Percentiles rank a stretch among this genome's conserved stretches.
Evolutionary conservation across 2,797 vertebrate species (phyloP).

Genomic region (Tenualosa thibaudeaui): DNA sequence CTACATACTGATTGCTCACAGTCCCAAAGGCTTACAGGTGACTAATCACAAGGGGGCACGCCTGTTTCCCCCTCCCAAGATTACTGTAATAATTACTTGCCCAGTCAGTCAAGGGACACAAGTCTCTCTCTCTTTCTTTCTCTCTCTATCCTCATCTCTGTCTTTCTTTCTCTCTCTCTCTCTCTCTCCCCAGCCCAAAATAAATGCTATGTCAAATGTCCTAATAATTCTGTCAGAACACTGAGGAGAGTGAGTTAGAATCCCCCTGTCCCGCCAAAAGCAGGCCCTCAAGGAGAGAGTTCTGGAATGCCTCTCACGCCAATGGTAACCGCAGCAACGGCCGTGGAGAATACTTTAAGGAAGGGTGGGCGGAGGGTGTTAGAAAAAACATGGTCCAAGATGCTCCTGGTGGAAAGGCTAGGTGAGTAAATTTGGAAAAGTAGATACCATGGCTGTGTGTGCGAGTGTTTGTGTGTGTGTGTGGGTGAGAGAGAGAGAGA

Average conservation of each 20-base stretch:
- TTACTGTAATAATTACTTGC: conserved; percentile 32
- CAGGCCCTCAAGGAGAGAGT: neutral
- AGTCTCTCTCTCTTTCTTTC: neutral
- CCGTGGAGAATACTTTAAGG: conserved; percentile 18
- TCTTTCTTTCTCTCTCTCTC: neutral
- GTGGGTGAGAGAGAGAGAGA: neutral
- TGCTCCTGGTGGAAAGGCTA: neutral
- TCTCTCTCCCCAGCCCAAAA: conserved; percentile 22
- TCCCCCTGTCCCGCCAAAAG: conserved; percentile 24
- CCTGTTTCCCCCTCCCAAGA: neutral
- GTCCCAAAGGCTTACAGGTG: neutral
- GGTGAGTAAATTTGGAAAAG: neutral
- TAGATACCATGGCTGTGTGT: neutral
- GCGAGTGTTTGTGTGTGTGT: too few species aligned
- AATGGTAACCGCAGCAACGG: conserved; percentile 30
- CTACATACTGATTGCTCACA: neutral
- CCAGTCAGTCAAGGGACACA: conserved; percentile 26
- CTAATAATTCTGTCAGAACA: conserved; percentile 46
- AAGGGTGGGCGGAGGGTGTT: neutral
- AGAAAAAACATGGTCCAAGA: neutral
- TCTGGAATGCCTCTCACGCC: conserved; percentile 7
- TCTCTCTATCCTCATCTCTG: neutral
- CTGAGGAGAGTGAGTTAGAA: conserved; percentile 34
- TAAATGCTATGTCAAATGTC: conserved; percentile 41
- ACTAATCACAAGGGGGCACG: neutral